Evolutionary conservation across 2,888 invertebrate genomes (phyloP), one percentile per base, ranked within the genome.

Genomic region (Antitype chi): DNA sequence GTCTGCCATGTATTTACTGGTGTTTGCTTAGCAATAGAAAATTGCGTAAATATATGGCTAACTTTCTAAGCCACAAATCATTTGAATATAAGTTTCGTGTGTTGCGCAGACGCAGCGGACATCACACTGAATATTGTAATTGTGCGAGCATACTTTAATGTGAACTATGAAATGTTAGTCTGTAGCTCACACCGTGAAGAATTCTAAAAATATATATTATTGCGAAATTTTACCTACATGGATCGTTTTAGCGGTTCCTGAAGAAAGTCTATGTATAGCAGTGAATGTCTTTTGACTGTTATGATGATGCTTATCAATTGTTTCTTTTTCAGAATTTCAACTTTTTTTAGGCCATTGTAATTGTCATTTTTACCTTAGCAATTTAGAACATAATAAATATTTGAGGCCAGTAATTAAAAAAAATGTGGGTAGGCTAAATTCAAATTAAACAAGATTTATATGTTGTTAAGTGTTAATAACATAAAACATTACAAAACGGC

Each of bases 91-190:
- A 78, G 69, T 72, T 73, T 82, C 80, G 77, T 62, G 77, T 52
- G 47, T 68, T 89, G 87, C 87, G 89, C 87, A 89, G 89, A 78
- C 82, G 85, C 83, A 83, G 47, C 74, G 79, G 79, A 85, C 81
- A 83, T 82, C 87, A 85, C 74, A 85, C 84, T 78, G 80, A 72
- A 84, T 82, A 86, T 80, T 82, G 85, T 90, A 88, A 88, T 88
- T 88, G 89, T 90, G 85, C 78, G 78, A 89, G 80, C 85, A 86
- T 84, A 76, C 70, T 85, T 82, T 85, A 80, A 74, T 86, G 81
- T 82, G 81, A 85, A 85, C 81, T 89, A 85, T 85, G 87, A 87
- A 80, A 85, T 84, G 69, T 74, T 80, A 76, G 82, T 73, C 17
- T 47, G 71, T 2, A 0, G 25, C 38, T 90, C 23, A 90, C 86